These are phyloP conservation scores for Phyto melanocephala DNA, from an alignment of 2,888 invertebrate genomes.

Conservation along the genomic window DNA sequence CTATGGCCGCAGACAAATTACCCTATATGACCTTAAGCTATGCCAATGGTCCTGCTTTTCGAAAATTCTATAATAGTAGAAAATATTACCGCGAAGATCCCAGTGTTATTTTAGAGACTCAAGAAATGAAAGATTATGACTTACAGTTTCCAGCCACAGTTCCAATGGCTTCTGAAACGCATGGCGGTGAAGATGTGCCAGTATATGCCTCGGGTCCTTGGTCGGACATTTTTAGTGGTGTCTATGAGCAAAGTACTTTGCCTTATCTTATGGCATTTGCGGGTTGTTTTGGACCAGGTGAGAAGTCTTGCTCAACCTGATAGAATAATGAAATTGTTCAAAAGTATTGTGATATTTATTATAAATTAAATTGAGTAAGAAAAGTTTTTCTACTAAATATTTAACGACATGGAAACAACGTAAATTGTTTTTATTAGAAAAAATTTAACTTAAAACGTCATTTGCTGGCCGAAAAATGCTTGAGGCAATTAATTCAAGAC, in stretches of 20 bases:
- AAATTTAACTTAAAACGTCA: no score
- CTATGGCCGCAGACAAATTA: slow-evolving; percentile 77
- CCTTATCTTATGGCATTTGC: slow-evolving; percentile 87
- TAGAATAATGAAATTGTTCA: not conserved
- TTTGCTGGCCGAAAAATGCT: no score
- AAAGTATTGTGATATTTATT: not conserved
- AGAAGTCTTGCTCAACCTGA: slow-evolving; percentile 76
- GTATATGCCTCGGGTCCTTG: slow-evolving; percentile 88
- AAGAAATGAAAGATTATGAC: slow-evolving; percentile 47
- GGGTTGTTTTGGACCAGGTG: slow-evolving; percentile 84
- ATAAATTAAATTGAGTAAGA: no score
- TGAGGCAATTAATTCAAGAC: no score
- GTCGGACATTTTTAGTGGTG: slow-evolving; percentile 88
- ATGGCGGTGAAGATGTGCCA: slow-evolving; percentile 89
- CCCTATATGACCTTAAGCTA: slow-evolving; percentile 86
- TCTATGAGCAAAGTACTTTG: slow-evolving; percentile 87
- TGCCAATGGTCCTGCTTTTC: slow-evolving; percentile 86
- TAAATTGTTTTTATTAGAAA: no score
- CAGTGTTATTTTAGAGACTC: slow-evolving; percentile 29
- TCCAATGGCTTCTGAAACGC: slow-evolving; percentile 81
- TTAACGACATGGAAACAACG: no score
- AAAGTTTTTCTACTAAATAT: no score
- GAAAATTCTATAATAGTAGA: slow-evolving; percentile 69
- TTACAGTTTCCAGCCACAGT: slow-evolving; percentile 82
- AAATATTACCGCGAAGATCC: slow-evolving; percentile 71